These are phyloP conservation scores for Uria lomvia DNA, from an alignment of 2,113 vertebrate genomes.

Conservation along the genomic window DNA sequence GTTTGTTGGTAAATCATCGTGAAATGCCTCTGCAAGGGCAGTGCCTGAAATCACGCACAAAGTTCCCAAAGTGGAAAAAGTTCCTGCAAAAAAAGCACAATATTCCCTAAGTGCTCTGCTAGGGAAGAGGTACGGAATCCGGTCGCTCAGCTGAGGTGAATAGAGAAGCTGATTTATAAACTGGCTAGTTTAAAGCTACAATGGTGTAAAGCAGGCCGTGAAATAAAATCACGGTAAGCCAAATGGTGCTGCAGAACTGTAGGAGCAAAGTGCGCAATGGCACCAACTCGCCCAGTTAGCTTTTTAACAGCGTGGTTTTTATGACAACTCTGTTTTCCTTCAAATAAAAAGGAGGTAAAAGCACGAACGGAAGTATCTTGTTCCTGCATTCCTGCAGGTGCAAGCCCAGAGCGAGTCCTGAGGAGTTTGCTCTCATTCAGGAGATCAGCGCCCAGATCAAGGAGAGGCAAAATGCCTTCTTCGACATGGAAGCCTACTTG, in stretches of 20 bases:
- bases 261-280: background rate
- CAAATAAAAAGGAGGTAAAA: background rate
- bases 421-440: constrained; percentile 77
- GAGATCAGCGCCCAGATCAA: constrained; percentile 86
- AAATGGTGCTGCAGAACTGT: background rate
- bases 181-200: background rate
- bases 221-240: background rate
- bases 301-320: background rate
- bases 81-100: background rate
- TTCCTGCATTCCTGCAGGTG: constrained; percentile 70
- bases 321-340: background rate
- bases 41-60: background rate
- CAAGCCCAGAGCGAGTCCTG: constrained; percentile 69
- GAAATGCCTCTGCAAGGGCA: background rate
- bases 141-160: background rate
- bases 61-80: background rate
- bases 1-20: background rate
- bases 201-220: background rate
- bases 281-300: background rate
- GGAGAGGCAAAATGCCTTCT: constrained; percentile 90
- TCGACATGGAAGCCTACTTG: constrained; percentile 97
- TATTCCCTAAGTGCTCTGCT: background rate
- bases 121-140: fast-evolving
- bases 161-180: background rate
- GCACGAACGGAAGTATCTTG: background rate